Evolutionary conservation across 2,888 invertebrate genomes (phyloP).

Genomic region (Maniola hyperantus): DNA sequence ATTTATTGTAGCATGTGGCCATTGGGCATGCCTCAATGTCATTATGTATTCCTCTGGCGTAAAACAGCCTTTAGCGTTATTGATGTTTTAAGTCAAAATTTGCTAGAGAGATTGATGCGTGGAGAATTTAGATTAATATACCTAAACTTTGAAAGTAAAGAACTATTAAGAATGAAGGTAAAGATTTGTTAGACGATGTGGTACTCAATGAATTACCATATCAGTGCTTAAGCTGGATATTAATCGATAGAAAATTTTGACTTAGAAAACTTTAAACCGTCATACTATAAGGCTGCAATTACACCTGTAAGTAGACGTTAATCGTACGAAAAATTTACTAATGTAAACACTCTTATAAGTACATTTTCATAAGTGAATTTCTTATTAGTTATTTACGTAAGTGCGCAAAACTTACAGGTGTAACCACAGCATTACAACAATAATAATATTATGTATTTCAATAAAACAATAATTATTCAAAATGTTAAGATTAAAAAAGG

Average conservation of each 20-base stretch:
- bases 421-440: too few species aligned
- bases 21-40: too few species aligned
- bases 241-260: not conserved
- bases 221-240: not conserved
- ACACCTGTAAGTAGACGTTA: too few species aligned
- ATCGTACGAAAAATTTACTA: too few species aligned
- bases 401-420: too few species aligned
- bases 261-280: not conserved
- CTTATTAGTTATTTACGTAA: too few species aligned
- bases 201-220: not conserved
- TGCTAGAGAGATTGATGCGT: not conserved
- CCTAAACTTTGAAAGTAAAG: too few species aligned
- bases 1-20: too few species aligned
- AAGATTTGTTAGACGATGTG: not conserved
- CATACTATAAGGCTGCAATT: too few species aligned
- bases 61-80: not conserved
- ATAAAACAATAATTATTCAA: slow-evolving; percentile 14
- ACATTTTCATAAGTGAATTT: too few species aligned
- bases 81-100: slow-evolving; percentile 3
- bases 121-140: not conserved
- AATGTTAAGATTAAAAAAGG: slow-evolving; percentile 14
- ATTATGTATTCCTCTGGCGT: too few species aligned
- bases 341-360: too few species aligned
- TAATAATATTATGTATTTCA: not conserved
- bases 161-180: not conserved